Evolutionary conservation across 1,140 invertebrate genomes (phyloP).

Genomic region (Pseudomyrmex flavicornis): DNA sequence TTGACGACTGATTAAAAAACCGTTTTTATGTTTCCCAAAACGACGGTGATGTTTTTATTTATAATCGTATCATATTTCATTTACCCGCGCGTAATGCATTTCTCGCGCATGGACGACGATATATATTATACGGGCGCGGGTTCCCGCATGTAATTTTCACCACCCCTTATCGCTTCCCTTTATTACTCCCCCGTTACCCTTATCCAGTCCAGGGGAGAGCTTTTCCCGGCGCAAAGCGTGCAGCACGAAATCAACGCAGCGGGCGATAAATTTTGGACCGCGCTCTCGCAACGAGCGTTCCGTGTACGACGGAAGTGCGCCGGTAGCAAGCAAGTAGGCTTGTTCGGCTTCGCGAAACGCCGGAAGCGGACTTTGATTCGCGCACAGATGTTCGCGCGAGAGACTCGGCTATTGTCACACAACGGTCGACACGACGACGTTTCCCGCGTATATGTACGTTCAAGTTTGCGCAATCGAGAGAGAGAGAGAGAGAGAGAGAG

Average conservation of each 20-base stretch:
- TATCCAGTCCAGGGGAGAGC: conserved; percentile 18
- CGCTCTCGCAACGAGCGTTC: background rate
- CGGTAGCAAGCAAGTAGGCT: background rate
- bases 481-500: background rate
- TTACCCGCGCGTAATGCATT: background rate
- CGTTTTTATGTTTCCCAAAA: no score
- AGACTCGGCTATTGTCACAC: conserved; percentile 14
- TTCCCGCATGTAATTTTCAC: conserved; percentile 42
- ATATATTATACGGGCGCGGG: background rate
- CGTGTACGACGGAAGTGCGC: background rate
- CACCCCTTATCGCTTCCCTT: conserved; percentile 14
- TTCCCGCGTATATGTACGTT: background rate
- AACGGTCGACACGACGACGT: background rate
- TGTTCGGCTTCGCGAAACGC: background rate
- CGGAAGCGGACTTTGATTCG: conserved; percentile 22
- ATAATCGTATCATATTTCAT: conserved; percentile 21
- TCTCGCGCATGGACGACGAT: background rate
- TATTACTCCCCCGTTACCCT: background rate
- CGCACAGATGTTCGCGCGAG: background rate
- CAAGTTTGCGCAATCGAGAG: conserved; percentile 32
- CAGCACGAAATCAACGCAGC: conserved; percentile 38
- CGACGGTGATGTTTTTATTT: background rate
- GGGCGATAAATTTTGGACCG: conserved; percentile 28
- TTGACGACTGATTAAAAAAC: background rate
- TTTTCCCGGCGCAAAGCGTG: conserved; percentile 14